Conservation (phyloP, 2,113 vertebrate genomes). For the Tympanuchus pallidicinctus region DNA sequence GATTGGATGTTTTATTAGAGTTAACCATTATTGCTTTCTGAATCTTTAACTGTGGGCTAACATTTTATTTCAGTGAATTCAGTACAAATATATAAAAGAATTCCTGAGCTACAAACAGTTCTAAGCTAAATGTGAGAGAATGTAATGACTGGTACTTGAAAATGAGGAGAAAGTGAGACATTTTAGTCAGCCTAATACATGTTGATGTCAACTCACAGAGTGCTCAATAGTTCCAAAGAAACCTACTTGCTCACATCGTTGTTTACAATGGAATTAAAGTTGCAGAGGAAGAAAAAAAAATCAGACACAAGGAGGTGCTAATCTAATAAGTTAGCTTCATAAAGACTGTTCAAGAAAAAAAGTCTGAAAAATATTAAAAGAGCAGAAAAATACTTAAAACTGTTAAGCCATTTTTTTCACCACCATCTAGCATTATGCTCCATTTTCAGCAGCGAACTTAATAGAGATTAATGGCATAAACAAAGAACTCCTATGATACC, state of each 20-base stretch:
- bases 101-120: neutral
- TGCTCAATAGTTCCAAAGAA: neutral
- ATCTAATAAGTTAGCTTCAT: neutral
- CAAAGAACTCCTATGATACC: neutral
- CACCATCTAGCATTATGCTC: neutral
- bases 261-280: neutral
- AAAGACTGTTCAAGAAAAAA: neutral
- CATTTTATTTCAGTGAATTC: neutral
- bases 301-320: neutral
- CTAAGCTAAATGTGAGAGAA: neutral
- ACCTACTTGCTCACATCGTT: neutral
- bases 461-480: constrained; percentile 37
- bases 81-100: neutral
- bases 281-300: neutral
- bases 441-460: neutral
- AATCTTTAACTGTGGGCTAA: neutral
- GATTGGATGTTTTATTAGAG: neutral
- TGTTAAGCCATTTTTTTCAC: neutral
- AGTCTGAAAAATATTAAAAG: neutral
- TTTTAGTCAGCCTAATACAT: neutral
- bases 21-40: neutral
- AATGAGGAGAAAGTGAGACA: neutral
- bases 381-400: neutral
- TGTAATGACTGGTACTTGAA: neutral
- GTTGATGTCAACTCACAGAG: neutral